These are phyloP conservation scores for Trachythela sp. DNA, from an alignment of 64 coral and sea anemone species.

Conservation along the genomic window DNA sequence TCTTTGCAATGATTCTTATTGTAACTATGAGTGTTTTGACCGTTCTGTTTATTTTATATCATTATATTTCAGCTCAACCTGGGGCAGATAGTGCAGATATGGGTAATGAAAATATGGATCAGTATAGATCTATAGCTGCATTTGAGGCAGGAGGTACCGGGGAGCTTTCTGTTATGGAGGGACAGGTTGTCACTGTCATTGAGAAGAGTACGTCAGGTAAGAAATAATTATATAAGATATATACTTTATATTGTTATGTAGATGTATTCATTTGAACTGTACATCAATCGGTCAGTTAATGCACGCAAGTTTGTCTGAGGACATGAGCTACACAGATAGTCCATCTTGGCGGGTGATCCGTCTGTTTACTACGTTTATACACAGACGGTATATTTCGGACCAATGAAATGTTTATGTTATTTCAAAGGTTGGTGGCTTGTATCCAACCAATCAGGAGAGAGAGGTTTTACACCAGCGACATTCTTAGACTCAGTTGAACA, in stretches of 20 bases:
- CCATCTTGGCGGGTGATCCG: no score
- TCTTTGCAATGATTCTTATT: no score
- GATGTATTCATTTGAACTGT: no score
- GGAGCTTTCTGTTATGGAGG: constrained; percentile 65
- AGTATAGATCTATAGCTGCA: constrained; percentile 37
- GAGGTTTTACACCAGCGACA: constrained; percentile 81
- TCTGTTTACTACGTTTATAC: no score
- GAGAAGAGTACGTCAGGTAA: constrained; percentile 93
- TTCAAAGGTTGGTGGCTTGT: constrained; percentile 90
- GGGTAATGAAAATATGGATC: constrained; percentile 25
- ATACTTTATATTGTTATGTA: no score
- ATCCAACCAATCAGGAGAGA: constrained; percentile 61
- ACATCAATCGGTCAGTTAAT: no score
- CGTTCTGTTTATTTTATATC: no score
- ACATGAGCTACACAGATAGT: no score
- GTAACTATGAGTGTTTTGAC: no score
- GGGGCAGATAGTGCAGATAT: background rate
- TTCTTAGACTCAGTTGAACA: constrained; percentile 67
- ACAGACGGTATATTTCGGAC: no score
- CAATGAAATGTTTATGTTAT: background rate
- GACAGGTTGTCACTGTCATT: constrained; percentile 81
- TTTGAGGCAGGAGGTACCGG: constrained; percentile 56
- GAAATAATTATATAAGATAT: no score
- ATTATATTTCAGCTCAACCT: background rate
- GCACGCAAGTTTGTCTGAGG: no score